Percentiles rank a stretch among this genome's conserved stretches.
phyloP scores from a whole-genome alignment of 2,888 invertebrate genomes.

The Scaptomyza tumidula region DNA sequence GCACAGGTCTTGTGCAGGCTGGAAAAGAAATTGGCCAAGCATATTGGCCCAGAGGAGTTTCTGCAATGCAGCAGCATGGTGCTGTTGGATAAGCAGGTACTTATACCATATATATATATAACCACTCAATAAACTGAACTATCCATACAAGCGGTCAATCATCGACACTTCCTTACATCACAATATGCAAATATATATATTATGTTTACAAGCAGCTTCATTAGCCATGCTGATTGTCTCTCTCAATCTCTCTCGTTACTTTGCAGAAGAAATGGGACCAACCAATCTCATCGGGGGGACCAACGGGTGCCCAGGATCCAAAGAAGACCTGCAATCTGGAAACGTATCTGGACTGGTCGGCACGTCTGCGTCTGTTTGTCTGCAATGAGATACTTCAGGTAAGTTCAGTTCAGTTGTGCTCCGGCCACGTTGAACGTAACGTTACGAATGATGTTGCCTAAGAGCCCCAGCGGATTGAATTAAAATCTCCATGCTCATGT shows the following conservation, averaged over 20 bases:
- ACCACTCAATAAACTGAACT: not conserved
- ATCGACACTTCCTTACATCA: not conserved
- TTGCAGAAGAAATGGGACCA: conserved; percentile 65
- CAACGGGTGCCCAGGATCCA: conserved; percentile 77
- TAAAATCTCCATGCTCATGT: conserved; percentile 58
- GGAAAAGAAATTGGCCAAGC: conserved; percentile 84
- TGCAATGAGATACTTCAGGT: conserved; percentile 85
- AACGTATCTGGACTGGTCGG: conserved; percentile 85
- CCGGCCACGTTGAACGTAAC: not conserved
- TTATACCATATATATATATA: too few relatives aligned
- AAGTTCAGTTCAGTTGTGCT: conserved; percentile 35
- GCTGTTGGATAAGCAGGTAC: conserved; percentile 83
- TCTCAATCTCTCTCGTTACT: too few relatives aligned
- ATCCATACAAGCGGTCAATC: not conserved
- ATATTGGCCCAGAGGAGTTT: conserved; percentile 84
- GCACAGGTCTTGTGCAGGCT: conserved; percentile 84
- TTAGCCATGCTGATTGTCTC: conserved; percentile 71
- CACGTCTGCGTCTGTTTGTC: conserved; percentile 84
- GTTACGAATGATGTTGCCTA: not conserved
- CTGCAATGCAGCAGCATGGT: conserved; percentile 84
- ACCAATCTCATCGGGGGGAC: conserved; percentile 73
- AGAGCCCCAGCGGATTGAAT: conserved; percentile 51
- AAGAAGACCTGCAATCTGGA: conserved; percentile 85
- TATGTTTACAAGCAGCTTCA: conserved; percentile 44
- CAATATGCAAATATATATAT: conserved; percentile 50